A percentile compares a stretch with the other conserved stretches of the same genome.
phyloP scores from a whole-genome alignment of 2,888 invertebrate genomes.

The Cosmia trapezina region DNA sequence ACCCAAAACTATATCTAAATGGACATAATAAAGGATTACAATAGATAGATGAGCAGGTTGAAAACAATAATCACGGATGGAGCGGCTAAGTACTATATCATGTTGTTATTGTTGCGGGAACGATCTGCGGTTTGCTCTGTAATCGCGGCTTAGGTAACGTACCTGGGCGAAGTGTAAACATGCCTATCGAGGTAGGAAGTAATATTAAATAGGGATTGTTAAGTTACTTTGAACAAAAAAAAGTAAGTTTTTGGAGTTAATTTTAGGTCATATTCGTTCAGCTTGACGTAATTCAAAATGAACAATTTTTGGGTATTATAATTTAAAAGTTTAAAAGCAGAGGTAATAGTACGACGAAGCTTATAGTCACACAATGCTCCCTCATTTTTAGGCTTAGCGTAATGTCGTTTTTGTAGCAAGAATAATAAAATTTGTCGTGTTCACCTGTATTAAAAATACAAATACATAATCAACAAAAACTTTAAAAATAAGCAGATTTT shows the following conservation, averaged over 20 bases:
- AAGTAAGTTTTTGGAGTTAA: neutral
- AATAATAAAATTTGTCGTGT: too few species aligned
- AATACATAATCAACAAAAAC: too few species aligned
- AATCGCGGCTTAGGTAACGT: slow-evolving; percentile 44
- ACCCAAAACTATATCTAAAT: neutral
- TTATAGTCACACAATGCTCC: too few species aligned
- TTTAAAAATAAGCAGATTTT: too few species aligned
- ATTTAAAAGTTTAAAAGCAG: too few species aligned
- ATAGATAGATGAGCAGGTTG: neutral
- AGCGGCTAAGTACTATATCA: slow-evolving; percentile 36
- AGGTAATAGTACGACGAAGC: too few species aligned
- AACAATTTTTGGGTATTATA: too few species aligned
- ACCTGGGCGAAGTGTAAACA: slow-evolving; percentile 24
- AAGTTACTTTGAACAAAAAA: neutral
- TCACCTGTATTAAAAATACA: too few species aligned
- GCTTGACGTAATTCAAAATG: too few species aligned
- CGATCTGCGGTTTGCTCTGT: slow-evolving; percentile 49
- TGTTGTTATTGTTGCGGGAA: slow-evolving; percentile 45
- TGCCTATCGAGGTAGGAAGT: neutral
- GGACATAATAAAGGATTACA: neutral
- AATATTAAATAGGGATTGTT: neutral
- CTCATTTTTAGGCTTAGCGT: too few species aligned
- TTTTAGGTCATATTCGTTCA: neutral
- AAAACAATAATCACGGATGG: slow-evolving; percentile 23
- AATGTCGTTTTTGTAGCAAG: too few species aligned